Base-by-base conservation (phyloP, 2,797 vertebrate species). In the Danio albolineatus region DNA sequence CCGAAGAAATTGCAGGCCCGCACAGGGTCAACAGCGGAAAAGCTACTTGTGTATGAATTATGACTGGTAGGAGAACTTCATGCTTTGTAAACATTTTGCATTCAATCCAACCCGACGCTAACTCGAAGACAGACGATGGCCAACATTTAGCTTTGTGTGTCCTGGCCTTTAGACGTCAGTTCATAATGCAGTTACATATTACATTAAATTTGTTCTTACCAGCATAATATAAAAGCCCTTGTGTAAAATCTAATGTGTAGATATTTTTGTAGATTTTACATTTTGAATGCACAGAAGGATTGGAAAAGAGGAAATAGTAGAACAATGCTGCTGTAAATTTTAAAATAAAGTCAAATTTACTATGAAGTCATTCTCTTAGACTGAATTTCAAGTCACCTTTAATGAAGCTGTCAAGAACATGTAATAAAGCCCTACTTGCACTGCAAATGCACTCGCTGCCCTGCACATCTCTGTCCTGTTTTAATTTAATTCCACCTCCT, bases 401-500 rank as follows among this genome's bases (percentile, higher is more conserved):
- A 60, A 60, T 60, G 6, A 64, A 62, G 60, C 14, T 5, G 41
- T 67, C 28, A 19, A 48, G 14, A 41, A 39, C 7, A 9, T 10
- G 5, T 51, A 51, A 39, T 71, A 56, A 48, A 54, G 16, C 38
- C 16, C 41, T 1, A 19, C 14, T 73, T 21, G 14, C 12, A 21
- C 54, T 69, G 41, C 9, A 66, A 44, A 53, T 16, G 41, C 49
- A 57, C 41, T 48, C 7, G 21, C 79, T 66, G 81, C 90, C 88
- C 91, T 94, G 93, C 91, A 94, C 93, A 92, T 93, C 92, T 87
- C 88, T 89, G 83, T 85, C 86, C 80, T 28, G 46, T 39, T 71
- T 61, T 17, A 64, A 61, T 54, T 75, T 65, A 73, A 65, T 6
- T 66, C 38, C 62, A 48, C 41, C 67, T 64, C 73, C 41, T 16